Base-by-base conservation (phyloP, 92 coral and sea anemone genomes). In the Pocillopora grandis region DNA sequence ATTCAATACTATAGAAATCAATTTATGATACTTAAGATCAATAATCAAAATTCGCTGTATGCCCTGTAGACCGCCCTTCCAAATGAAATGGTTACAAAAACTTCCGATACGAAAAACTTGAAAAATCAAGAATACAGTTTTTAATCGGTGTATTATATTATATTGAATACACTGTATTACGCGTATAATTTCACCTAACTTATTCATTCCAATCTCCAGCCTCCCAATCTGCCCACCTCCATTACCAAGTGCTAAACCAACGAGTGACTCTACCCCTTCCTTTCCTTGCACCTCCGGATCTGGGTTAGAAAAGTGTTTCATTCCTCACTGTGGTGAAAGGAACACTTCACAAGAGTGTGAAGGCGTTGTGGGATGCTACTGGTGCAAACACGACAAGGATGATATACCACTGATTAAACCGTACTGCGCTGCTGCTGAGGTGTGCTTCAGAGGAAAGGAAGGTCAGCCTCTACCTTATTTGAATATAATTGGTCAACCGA, bases 361-460 rank as follows among this genome's bases (percentile, higher is more conserved):
- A 1, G 94, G 91, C 19, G 81, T 90, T 9, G 89, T 80, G 19
- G 84, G 91, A 5, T 90, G 91, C 60, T 83, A 84, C 65, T 91
- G 94, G 91, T 91, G 94, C 67, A 62, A 79, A 56, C 80, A 72
- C 56, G 80, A 91, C 66, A 90, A 91, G 60, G 42, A 64, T 11
- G 78, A 80, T 58, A 78, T 70, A 5, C 91, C 83, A 13, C 75
- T 90, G 55, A 65, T 79, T 58, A 27, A 79, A 73, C 81, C 84
- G 18, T 88, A 82, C 72, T 90, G 93, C 27, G 85, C 86, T 4
- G 84, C 73, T 49, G 66, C 82, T 12, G 86, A 76, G 31, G 72
- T 80, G 18, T 90, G 93, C 77, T 90, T 87, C 62, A 90, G 93
- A 8, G 93, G 93, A 59, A 75, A 77, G 64, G 74, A 77, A 76